Percentiles rank a stretch among this genome's conserved stretches.
Evolutionary conservation across 1,140 invertebrate genomes (phyloP).

Genomic region (Hesperophylax magnus): DNA sequence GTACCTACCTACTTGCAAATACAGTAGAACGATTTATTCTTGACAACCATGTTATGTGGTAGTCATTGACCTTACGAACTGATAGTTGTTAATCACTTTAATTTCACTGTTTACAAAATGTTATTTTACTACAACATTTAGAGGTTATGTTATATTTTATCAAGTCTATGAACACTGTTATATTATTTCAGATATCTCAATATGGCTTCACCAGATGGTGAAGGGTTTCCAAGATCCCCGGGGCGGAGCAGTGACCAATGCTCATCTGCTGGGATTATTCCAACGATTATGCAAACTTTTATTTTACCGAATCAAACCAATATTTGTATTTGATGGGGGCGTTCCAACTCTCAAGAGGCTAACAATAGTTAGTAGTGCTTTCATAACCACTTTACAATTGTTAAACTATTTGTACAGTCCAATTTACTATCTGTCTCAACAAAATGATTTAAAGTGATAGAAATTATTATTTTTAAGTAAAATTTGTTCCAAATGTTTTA

Average conservation of each 20-base stretch:
- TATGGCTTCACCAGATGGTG: slow-evolving; percentile 98
- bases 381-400: not conserved
- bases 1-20: too few species aligned
- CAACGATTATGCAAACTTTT: slow-evolving; percentile 96
- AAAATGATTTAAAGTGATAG: too few species aligned
- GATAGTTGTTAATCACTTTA: too few species aligned
- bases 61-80: too few species aligned
- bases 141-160: too few species aligned
- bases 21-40: too few species aligned
- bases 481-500: too few species aligned
- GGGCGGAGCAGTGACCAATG: slow-evolving; percentile 87
- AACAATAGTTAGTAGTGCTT: slow-evolving; percentile 81
- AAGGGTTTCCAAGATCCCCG: slow-evolving; percentile 94
- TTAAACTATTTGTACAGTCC: not conserved
- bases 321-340: slow-evolving; percentile 99
- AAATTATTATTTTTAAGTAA: too few species aligned
- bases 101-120: too few species aligned
- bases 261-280: slow-evolving; percentile 94
- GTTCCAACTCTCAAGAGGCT: slow-evolving; percentile 92
- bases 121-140: too few species aligned
- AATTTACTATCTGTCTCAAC: too few species aligned
- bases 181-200: slow-evolving; percentile 90
- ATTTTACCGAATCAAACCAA: slow-evolving; percentile 95
- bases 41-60: too few species aligned
- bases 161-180: not conserved